These are phyloP conservation scores for Porites australiensis DNA, from an alignment of 64 coral and sea anemone species.

Conservation along the genomic window DNA sequence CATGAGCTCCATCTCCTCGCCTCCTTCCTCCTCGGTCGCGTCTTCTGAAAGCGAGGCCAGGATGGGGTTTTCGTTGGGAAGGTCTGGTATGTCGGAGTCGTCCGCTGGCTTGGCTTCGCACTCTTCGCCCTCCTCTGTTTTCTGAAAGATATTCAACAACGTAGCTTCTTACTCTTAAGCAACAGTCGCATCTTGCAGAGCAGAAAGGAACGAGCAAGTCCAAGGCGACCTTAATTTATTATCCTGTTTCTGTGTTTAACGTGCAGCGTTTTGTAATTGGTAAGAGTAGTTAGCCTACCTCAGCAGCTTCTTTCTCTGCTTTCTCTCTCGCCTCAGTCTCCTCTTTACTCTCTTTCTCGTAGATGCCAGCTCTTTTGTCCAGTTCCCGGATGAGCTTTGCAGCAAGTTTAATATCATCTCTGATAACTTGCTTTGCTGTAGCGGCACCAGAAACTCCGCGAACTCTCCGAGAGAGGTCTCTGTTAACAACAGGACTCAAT, in stretches of 20 bases:
- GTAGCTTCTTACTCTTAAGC: neutral
- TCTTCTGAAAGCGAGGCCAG: slow-evolving; percentile 91
- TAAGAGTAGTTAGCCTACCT: slow-evolving; percentile 46
- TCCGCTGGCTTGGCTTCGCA: slow-evolving; percentile 83
- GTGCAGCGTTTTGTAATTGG: too few relatives aligned
- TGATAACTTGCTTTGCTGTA: slow-evolving; percentile 83
- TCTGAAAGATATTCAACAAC: slow-evolving; percentile 35
- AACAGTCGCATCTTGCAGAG: too few relatives aligned
- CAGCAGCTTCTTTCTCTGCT: slow-evolving; percentile 90
- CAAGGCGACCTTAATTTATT: too few relatives aligned
- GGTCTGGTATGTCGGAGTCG: slow-evolving; percentile 70
- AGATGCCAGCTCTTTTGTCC: slow-evolving; percentile 77
- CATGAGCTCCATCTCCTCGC: slow-evolving; percentile 94
- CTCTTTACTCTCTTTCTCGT: slow-evolving; percentile 81
- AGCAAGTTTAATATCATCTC: slow-evolving; percentile 94
- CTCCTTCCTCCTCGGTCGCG: slow-evolving; percentile 89
- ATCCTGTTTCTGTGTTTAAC: too few relatives aligned
- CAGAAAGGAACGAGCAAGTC: too few relatives aligned
- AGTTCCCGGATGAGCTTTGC: slow-evolving; percentile 79
- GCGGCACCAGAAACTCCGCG: slow-evolving; percentile 83
- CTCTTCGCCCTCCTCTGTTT: slow-evolving; percentile 90
- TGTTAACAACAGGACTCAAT: slow-evolving; percentile 87
- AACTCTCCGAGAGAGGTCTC: slow-evolving; percentile 92
- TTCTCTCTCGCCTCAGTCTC: slow-evolving; percentile 76
- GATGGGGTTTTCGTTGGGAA: slow-evolving; percentile 85